Evolutionary conservation across 2,888 invertebrate species (phyloP).

Genomic region (Agriopis aurantiaria): DNA sequence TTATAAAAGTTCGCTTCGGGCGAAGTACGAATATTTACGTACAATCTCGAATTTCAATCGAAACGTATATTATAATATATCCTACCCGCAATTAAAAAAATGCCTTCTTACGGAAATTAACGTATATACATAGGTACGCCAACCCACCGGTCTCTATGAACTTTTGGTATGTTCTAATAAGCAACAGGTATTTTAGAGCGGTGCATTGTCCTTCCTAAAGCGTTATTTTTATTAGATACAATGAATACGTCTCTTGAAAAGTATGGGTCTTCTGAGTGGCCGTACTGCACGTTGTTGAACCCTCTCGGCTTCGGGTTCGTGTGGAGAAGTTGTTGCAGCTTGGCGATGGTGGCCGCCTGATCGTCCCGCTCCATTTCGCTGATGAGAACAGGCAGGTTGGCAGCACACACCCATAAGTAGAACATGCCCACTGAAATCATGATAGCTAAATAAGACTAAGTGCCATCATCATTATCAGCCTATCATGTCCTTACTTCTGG

Average conservation of each 20-base stretch:
- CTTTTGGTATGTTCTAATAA: slow-evolving; percentile 13
- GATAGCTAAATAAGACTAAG: neutral
- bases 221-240: slow-evolving; percentile 35
- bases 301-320: slow-evolving; percentile 45
- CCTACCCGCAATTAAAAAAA: too few species aligned
- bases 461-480: too few species aligned
- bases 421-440: slow-evolving; percentile 74
- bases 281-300: slow-evolving; percentile 26
- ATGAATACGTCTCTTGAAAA: slow-evolving; percentile 45
- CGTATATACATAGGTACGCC: too few species aligned
- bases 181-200: slow-evolving; percentile 34
- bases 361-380: slow-evolving; percentile 76
- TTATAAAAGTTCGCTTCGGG: too few species aligned
- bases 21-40: too few species aligned
- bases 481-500: too few species aligned
- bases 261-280: slow-evolving; percentile 23
- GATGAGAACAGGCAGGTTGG: slow-evolving; percentile 74
- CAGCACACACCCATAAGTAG: slow-evolving; percentile 78
- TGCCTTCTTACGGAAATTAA: too few species aligned
- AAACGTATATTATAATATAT: too few species aligned
- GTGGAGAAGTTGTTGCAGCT: slow-evolving; percentile 65
- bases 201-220: slow-evolving; percentile 22
- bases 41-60: too few species aligned
- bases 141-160: neutral
- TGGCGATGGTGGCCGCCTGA: slow-evolving; percentile 68